Conservation (phyloP, 1,140 invertebrate genomes). For the Drosophila tsacasi region DNA sequence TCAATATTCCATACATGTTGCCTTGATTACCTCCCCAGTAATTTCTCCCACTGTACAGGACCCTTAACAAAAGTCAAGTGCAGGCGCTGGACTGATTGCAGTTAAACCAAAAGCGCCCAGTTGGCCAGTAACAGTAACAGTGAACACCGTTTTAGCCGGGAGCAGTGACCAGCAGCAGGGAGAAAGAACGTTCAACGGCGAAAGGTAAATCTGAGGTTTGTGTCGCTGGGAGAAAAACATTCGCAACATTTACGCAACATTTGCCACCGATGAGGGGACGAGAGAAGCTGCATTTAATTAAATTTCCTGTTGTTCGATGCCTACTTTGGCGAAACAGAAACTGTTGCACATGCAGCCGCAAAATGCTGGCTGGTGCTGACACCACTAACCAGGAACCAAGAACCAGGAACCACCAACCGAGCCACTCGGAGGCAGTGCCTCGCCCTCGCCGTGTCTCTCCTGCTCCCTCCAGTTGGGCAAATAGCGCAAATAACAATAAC, state of each 20-base stretch:
- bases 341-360: conserved; percentile 70
- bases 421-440: conserved; percentile 37
- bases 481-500: conserved; percentile 53
- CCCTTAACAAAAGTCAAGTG: conserved; percentile 66
- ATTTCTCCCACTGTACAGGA: conserved; percentile 11
- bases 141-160: conserved; percentile 15
- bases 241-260: conserved; percentile 39
- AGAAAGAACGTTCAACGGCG: conserved; percentile 10
- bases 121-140: conserved; percentile 27
- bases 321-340: conserved; percentile 61
- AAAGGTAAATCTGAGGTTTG: conserved; percentile 31
- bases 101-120: conserved; percentile 41
- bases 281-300: conserved; percentile 68
- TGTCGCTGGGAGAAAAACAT: conserved; percentile 10
- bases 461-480: conserved; percentile 7
- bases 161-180: conserved; percentile 28
- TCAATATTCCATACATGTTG: not conserved
- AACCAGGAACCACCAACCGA: conserved; percentile 26
- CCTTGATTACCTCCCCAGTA: not conserved
- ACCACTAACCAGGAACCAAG: conserved; percentile 30
- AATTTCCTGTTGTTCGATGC: conserved; percentile 71
- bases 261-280: conserved; percentile 6
- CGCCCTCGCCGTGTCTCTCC: not conserved
- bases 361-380: conserved; percentile 54
- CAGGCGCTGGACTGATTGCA: conserved; percentile 47